Percentiles rank a stretch among this genome's conserved stretches.
These are phyloP conservation scores for Syrrhaptes paradoxus DNA, from an alignment of 2,113 vertebrate genomes.

Conservation along the genomic window DNA sequence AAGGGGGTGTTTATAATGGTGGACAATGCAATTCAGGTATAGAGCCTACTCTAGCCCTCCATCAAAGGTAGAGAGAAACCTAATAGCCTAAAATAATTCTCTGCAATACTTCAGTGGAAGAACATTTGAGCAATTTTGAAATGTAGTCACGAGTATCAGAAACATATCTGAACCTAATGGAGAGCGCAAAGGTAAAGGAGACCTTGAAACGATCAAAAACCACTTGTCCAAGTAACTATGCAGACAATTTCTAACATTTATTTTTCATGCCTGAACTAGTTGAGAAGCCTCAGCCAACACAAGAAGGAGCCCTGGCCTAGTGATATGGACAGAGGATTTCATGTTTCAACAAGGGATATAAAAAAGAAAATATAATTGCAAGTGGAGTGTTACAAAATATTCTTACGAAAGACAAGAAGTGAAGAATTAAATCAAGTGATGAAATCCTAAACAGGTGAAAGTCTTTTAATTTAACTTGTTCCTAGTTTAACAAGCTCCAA, in stretches of 20 bases:
- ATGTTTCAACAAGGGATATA: conserved; percentile 5
- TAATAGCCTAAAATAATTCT: conserved; percentile 59
- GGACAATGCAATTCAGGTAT: conserved; percentile 43
- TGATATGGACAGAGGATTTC: conserved; percentile 22
- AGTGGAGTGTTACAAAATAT: neutral
- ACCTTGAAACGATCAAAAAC: conserved; percentile 2
- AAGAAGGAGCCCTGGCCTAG: neutral
- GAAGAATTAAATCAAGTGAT: conserved; percentile 31
- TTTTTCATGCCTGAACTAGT: conserved; percentile 13
- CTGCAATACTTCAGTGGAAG: conserved; percentile 8
- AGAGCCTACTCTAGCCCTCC: conserved; percentile 39
- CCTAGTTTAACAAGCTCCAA: conserved; percentile 9
- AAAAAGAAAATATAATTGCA: conserved; percentile 3
- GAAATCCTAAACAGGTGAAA: conserved; percentile 8
- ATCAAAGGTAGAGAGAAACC: conserved; percentile 55
- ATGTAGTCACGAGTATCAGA: neutral
- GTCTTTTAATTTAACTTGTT: neutral
- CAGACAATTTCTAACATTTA: neutral
- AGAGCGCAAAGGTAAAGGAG: conserved; percentile 13
- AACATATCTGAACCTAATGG: conserved; percentile 18
- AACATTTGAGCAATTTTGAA: conserved; percentile 40
- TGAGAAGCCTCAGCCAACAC: conserved; percentile 5
- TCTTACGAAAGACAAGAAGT: conserved; percentile 4
- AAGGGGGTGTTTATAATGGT: conserved; percentile 67
- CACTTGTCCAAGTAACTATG: conserved; percentile 36